Conservation (phyloP, 2,888 invertebrate genomes). For the Nebria salina region DNA sequence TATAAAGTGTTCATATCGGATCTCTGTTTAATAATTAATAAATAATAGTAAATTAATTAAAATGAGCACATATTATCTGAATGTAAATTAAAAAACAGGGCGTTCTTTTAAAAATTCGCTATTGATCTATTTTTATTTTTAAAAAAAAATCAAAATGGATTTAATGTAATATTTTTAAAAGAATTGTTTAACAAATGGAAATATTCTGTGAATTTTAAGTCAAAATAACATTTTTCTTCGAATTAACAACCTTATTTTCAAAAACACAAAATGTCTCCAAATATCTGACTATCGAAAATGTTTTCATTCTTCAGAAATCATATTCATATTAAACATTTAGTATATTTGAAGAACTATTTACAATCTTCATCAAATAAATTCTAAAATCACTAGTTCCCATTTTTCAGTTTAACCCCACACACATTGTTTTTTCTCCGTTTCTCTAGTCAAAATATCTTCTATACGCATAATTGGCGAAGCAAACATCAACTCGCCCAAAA, state of each 20-base stretch:
- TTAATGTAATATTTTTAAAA: not conserved
- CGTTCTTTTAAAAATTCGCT: not conserved
- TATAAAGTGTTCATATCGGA: conserved; percentile 4
- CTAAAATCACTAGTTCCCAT: not conserved
- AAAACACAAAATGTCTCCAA: too few relatives aligned
- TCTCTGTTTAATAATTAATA: conserved; percentile 7
- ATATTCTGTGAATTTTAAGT: not conserved
- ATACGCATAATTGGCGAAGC: not conserved
- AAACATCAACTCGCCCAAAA: not conserved
- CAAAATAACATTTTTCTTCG: not conserved
- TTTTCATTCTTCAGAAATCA: too few relatives aligned
- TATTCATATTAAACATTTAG: too few relatives aligned
- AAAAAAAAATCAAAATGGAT: not conserved
- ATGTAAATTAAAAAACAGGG: not conserved
- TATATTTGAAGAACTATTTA: too few relatives aligned
- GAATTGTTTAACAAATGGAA: not conserved
- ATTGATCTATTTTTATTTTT: not conserved
- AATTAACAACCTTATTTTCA: not conserved
- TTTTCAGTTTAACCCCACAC: not conserved
- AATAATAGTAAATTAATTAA: conserved; percentile 7
- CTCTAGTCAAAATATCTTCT: not conserved
- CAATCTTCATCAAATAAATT: not conserved
- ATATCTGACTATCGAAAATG: too few relatives aligned
- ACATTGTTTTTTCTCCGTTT: not conserved
- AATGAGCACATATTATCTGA: conserved; percentile 2